These are phyloP conservation scores for Papilio dardanus DNA, from an alignment of 1,140 invertebrate species.

Conservation along the genomic window DNA sequence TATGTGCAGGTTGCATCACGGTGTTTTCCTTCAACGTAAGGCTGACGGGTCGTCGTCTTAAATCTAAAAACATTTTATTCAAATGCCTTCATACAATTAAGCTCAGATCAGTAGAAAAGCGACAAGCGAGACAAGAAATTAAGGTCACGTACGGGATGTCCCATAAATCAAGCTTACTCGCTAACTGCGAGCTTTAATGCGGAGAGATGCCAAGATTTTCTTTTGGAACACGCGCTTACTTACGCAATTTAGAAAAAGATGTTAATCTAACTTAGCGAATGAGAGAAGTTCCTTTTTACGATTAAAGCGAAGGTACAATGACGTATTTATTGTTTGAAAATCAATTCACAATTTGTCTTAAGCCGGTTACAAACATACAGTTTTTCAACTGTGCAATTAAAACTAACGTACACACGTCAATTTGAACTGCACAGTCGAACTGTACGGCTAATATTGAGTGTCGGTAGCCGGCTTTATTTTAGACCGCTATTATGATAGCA, in stretches of 20 bases:
- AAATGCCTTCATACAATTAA: slow-evolving; percentile 1
- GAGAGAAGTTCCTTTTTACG: neutral
- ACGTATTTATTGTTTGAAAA: neutral
- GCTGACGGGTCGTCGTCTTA: too few relatives aligned
- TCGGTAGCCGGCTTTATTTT: too few relatives aligned
- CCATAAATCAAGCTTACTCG: slow-evolving; percentile 26
- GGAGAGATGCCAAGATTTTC: slow-evolving; percentile 14
- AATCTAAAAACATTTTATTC: too few relatives aligned
- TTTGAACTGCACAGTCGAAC: too few relatives aligned
- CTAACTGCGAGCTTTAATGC: slow-evolving; percentile 19
- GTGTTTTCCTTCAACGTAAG: too few relatives aligned
- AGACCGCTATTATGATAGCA: too few relatives aligned
- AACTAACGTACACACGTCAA: too few relatives aligned
- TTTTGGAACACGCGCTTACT: slow-evolving; percentile 16
- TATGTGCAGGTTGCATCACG: too few relatives aligned
- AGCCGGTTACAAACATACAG: neutral
- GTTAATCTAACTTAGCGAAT: slow-evolving; percentile 10
- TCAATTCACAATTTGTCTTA: neutral
- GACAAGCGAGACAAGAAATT: slow-evolving; percentile 23
- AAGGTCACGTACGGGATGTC: slow-evolving; percentile 18
- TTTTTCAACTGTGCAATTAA: too few relatives aligned
- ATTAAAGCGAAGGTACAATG: neutral
- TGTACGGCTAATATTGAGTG: too few relatives aligned
- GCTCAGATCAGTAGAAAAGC: slow-evolving; percentile 15
- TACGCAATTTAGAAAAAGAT: slow-evolving; percentile 22